Evolutionary conservation across 2,888 invertebrate genomes (phyloP), one percentile per base, ranked within the genome.

Genomic region (Acrobasis consociella): DNA sequence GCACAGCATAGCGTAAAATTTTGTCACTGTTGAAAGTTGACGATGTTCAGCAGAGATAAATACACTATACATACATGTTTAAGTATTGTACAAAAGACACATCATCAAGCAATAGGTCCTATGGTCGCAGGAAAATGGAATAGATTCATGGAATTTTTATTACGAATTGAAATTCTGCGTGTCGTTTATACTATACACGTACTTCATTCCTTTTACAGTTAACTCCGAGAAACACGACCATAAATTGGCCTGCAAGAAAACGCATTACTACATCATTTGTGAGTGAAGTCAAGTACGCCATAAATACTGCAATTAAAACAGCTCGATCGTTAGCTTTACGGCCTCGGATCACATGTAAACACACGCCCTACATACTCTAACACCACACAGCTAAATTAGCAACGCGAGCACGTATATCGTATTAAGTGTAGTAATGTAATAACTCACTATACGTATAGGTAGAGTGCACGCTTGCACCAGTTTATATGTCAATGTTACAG

Each of bases 401-500:
- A 75, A 22, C 76, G 73, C 74, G 78, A 77, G 75, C 77, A 76
- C 77, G 76, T 80, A 77, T 74, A 81, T 79, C 76, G 77, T 76
- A 77, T 76, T 80, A 82, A 82, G 80, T 81, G 81, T 78, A 78
- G 81, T 74, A 79, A 82, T 85, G 81, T 74, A 79, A 82, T 85
- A 85, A 82, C 79, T 84, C 78, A 81, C 63, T 64, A 65, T 69
- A 73, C 72, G 72, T 67, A 69, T 62, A 65, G n/a, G n/a, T 58
- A 50, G 53, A 62, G 60, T 37, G 52, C 50, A 64, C 49, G 61
- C 8, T 58, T 76, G 80, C 79, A 76, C 73, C 73, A 76, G 85
- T 87, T 90, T 91, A 89, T 88, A 89, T 91, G 91, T 91, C 91
- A 91, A 91, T 90, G 90, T 91, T 89, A 90, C 89, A 83, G 71